Evolutionary conservation across 2,888 invertebrate genomes (phyloP).

Genomic region (Tetragonisca angustula): DNA sequence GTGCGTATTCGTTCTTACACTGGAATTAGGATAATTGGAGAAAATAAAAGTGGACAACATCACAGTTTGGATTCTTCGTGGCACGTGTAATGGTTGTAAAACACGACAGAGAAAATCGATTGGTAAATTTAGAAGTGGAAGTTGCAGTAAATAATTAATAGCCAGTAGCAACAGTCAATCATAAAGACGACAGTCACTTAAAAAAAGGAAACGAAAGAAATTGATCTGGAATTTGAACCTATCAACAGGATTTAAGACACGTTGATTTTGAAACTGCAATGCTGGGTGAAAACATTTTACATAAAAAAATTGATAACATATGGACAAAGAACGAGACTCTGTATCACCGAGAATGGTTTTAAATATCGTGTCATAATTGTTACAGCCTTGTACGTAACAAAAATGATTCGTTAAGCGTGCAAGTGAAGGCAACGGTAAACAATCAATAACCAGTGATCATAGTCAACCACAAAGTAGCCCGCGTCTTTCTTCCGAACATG

Average conservation of each 20-base stretch:
- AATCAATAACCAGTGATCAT: not conserved
- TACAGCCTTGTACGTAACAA: not conserved
- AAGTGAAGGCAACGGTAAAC: not conserved
- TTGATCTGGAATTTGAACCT: no score
- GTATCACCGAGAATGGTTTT: not conserved
- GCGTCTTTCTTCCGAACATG: not conserved
- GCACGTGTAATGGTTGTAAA: not conserved
- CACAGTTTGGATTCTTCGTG: not conserved
- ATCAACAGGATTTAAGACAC: no score
- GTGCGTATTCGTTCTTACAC: no score
- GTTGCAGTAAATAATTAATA: no score
- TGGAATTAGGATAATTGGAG: not conserved
- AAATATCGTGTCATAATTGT: not conserved
- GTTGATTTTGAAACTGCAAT: not conserved
- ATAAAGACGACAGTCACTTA: no score
- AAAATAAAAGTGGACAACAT: not conserved
- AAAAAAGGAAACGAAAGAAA: no score
- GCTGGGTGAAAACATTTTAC: not conserved
- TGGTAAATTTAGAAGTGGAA: not conserved
- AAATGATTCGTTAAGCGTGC: not conserved
- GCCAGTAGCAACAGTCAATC: no score
- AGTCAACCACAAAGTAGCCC: not conserved
- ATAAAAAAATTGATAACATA: not conserved
- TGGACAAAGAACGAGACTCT: not conserved
- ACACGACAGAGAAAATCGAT: not conserved